Evolutionary conservation across 1,140 invertebrate species (phyloP).

Genomic region (Caenorhabditis briggsae): DNA sequence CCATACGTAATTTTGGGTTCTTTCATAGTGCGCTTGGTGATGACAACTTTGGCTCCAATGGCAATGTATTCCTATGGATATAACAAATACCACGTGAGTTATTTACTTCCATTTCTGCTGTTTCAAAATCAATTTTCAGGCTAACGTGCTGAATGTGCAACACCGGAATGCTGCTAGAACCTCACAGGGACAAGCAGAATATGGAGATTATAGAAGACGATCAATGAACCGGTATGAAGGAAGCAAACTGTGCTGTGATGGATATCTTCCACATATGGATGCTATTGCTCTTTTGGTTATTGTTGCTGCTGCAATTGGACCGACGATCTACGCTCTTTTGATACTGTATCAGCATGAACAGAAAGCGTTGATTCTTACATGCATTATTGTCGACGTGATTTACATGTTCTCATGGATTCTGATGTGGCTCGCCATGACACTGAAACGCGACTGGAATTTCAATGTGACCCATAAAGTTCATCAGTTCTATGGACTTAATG

Average conservation of each 20-base stretch:
- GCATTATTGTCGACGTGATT: conserved; percentile 71
- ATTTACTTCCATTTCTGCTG: background rate
- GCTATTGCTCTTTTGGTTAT: conserved; percentile 72
- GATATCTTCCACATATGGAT: conserved; percentile 69
- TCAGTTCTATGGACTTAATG: conserved; percentile 68
- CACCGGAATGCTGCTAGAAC: conserved; percentile 27
- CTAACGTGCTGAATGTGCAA: conserved; percentile 56
- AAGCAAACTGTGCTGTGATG: conserved; percentile 70
- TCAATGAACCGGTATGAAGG: conserved; percentile 13
- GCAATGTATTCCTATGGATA: conserved; percentile 75
- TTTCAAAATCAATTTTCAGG: conserved; percentile 48
- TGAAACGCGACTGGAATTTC: conserved; percentile 74
- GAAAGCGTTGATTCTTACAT: conserved; percentile 70
- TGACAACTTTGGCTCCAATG: conserved; percentile 73
- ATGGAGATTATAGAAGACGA: conserved; percentile 52
- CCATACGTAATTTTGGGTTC: conserved; percentile 65
- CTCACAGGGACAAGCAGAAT: conserved; percentile 54
- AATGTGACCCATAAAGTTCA: conserved; percentile 65
- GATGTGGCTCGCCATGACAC: conserved; percentile 71
- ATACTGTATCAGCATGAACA: conserved; percentile 71
- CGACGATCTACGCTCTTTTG: conserved; percentile 73
- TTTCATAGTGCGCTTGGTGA: conserved; percentile 66
- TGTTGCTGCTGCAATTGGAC: conserved; percentile 69
- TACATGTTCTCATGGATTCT: conserved; percentile 76
- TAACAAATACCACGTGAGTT: conserved; percentile 72